Conservation (phyloP, 2,113 vertebrate genomes). For the Procavia capensis region DNA sequence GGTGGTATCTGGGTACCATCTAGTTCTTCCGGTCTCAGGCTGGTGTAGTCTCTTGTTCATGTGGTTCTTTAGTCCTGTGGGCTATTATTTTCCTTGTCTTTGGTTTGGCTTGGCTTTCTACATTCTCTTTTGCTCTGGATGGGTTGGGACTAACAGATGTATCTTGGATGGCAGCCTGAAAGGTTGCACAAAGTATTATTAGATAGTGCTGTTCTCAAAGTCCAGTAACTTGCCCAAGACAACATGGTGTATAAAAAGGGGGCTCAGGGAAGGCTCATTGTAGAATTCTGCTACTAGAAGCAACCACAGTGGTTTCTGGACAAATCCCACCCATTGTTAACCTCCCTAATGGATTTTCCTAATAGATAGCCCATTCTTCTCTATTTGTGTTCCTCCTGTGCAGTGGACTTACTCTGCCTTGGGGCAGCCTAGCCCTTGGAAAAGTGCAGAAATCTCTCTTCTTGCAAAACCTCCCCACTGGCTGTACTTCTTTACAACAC, state of each 20-base stretch:
- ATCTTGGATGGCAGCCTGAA: too few relatives aligned
- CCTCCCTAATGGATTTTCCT: not conserved
- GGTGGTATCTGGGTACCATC: too few relatives aligned
- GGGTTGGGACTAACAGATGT: too few relatives aligned
- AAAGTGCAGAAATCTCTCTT: not conserved
- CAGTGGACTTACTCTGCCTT: not conserved
- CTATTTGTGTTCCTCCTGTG: not conserved
- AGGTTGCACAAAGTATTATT: not conserved
- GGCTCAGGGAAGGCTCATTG: not conserved
- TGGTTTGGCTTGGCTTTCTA: too few relatives aligned
- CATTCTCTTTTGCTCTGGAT: too few relatives aligned
- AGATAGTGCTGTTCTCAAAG: not conserved
- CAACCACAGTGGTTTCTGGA: not conserved
- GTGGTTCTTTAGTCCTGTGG: too few relatives aligned
- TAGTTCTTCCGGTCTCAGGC: too few relatives aligned
- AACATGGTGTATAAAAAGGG: not conserved
- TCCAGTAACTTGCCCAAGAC: not conserved
- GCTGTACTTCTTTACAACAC: not conserved
- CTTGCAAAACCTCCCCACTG: not conserved
- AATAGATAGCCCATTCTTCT: not conserved
- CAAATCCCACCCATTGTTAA: not conserved
- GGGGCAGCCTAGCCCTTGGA: slow-evolving; percentile 38
- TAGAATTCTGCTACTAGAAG: not conserved
- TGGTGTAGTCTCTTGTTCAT: too few relatives aligned
- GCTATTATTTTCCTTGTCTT: too few relatives aligned